Base-by-base conservation (phyloP, 2,888 invertebrate genomes). In the Andrena hattorfiana region DNA sequence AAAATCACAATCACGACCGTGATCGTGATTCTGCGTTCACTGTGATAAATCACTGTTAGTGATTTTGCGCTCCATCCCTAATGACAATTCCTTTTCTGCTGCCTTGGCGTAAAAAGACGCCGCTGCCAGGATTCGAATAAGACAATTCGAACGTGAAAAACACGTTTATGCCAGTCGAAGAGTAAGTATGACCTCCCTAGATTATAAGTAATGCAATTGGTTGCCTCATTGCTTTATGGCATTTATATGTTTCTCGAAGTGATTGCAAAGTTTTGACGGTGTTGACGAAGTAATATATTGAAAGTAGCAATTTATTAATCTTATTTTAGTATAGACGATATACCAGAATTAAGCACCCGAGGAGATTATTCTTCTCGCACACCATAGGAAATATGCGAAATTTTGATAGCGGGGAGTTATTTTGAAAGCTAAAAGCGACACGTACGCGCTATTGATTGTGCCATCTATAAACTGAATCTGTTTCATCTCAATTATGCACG, bases 401-500 rank as follows among this genome's bases (percentile, higher is more conserved):
- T n/a, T 5, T 16, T 2, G 26, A 13, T 16, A 16, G 13, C 7
- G 10, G 2, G 42, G 30, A 71, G 20, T 71, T 28, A 60, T 63
- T 63, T 63, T 32, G 13, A 23, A 51, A 26, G 32, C 32, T n/a
- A 4, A 26, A 63, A n/a, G 10, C n/a, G 49, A 63, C 20, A 13
- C 23, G 16, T 76, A 81, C 62, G 35, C 16, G 16, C 68, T 83
- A 83, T 85, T 72, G 83, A 85, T 85, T 81, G 54, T 81, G 75
- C 84, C 81, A 84, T 86, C 85, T 85, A 81, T 70, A 70, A 79
- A 66, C 54, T 56, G 20, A 42, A 30, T 67, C 26, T 73, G 71
- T 73, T 73, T 59, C 60, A 62, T 56, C 74, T 51, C 72, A 73
- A 64, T 69, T 80, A 73, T 71, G 71, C 66, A 81, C 70, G 68